Base-by-base conservation (phyloP, 2,797 vertebrate species). In the Peromyscus nudipes region DNA sequence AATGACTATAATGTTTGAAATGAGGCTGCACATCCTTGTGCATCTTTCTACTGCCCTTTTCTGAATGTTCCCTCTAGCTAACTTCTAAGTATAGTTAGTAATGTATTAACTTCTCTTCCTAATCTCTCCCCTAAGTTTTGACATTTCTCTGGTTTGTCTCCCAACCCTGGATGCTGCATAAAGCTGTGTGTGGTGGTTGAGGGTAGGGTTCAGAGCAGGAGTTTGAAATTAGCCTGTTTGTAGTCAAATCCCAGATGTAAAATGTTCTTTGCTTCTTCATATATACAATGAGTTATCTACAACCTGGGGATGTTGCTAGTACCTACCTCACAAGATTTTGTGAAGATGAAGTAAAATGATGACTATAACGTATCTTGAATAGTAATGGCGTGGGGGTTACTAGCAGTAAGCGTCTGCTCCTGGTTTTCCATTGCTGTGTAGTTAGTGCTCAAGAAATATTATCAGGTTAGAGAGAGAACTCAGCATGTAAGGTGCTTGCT, bases 301-400 rank as follows among this genome's bases (percentile, higher is more conserved):
- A 85, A 92, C 79, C 79, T 37, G 4, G 11, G 10, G 8, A 34
- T 64, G n/a, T 62, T 90, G 57, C 65, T 62, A 92, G 29, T n/a
- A 49, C 3, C 17, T 57, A n/a, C 34, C 25, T 83, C 52, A 37
- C 13, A 40, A 19, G 27, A 3, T 31, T 31, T 43, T 57, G 27
- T 92, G 37, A 90, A 16, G 43, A 92, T 92, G 88, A 71, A 96
- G 52, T 82, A 40, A 88, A 37, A 77, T 40, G 91, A 55, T 81
- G 85, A 2, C 21, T 62, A 2, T 91, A 81, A 94, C 79, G 52
- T 79, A 17, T 40, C 76, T 92, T 92, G 4, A 89, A 91, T 1
- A 91, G 46, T 67, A 14, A 14, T 55, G 55, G 55, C 16, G 16
- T 17, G 55, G 55, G 55, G 55, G 55, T 55, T 55, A 55, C 55